Evolutionary conservation across 2,888 invertebrate genomes (phyloP).

Genomic region (Synanthedon tipuliformis): DNA sequence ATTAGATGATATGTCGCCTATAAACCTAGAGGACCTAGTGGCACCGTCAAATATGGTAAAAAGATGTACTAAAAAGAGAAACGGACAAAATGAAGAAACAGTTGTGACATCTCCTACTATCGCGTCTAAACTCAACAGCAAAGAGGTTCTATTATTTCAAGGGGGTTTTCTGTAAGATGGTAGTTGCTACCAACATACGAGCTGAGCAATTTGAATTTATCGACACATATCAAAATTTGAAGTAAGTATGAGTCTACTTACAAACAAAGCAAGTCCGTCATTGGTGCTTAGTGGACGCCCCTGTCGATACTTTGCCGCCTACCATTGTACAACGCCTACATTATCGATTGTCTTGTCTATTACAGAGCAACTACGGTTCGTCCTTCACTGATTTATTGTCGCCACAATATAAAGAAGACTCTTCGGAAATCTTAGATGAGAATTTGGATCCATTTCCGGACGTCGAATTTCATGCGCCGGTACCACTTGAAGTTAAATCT

Average conservation of each 20-base stretch:
- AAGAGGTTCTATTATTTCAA: no score
- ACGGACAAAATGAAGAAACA: no score
- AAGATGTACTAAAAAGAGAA: no score
- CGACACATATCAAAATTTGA: not conserved
- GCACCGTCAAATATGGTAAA: no score
- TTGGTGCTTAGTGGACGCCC: slow-evolving; percentile 50
- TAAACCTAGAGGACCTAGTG: no score
- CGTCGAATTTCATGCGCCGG: slow-evolving; percentile 69
- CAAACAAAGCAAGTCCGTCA: slow-evolving; percentile 28
- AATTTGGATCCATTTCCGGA: slow-evolving; percentile 81
- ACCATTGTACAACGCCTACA: slow-evolving; percentile 46
- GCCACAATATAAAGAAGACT: slow-evolving; percentile 79
- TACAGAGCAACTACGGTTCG: slow-evolving; percentile 82
- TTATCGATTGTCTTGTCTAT: slow-evolving; percentile 54
- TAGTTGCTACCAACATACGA: no score
- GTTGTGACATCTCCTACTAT: no score
- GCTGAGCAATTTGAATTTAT: no score
- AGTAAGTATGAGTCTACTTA: slow-evolving; percentile 1
- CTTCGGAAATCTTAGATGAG: slow-evolving; percentile 76
- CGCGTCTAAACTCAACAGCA: no score
- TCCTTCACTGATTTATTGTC: slow-evolving; percentile 83
- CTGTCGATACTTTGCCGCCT: slow-evolving; percentile 44
- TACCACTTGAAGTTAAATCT: slow-evolving; percentile 52
- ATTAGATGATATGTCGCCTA: no score
- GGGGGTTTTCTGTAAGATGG: no score